phyloP scores from a whole-genome alignment of 2,888 invertebrate species.

The Protodeltote pygarga region DNA sequence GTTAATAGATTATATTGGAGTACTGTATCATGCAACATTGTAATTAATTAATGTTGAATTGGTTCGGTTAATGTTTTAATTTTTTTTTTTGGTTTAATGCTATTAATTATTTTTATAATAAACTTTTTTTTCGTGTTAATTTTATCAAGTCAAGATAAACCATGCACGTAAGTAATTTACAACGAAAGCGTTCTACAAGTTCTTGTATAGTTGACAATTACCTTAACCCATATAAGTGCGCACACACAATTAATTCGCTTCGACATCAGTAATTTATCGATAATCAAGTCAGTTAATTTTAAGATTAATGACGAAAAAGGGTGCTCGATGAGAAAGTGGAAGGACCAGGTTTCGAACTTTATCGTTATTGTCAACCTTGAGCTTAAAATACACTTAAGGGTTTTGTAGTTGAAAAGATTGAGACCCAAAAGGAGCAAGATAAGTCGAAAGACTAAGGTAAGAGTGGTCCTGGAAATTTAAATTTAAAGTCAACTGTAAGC shows the following conservation, averaged over 20 bases:
- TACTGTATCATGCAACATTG: conserved; percentile 24
- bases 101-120: too few species aligned
- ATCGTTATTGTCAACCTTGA: background rate
- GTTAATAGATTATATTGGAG: conserved; percentile 13
- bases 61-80: too few species aligned
- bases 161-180: too few species aligned
- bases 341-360: conserved; percentile 13
- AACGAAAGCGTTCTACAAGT: background rate
- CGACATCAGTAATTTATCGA: conserved; percentile 30
- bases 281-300: conserved; percentile 31
- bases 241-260: conserved; percentile 9
- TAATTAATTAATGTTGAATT: conserved; percentile 9
- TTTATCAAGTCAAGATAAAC: too few species aligned
- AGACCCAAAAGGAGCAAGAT: too few species aligned
- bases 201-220: conserved; percentile 11
- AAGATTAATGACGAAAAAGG: conserved; percentile 30
- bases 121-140: too few species aligned
- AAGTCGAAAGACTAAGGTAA: too few species aligned
- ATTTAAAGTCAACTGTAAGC: too few species aligned
- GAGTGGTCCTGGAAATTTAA: too few species aligned
- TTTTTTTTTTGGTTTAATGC: too few species aligned
- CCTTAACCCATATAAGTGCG: background rate
- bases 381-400: background rate
- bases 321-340: conserved; percentile 33
- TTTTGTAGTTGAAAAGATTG: background rate